phyloP scores from a whole-genome alignment of 2,797 vertebrate species.

The Gallinago stenura region DNA sequence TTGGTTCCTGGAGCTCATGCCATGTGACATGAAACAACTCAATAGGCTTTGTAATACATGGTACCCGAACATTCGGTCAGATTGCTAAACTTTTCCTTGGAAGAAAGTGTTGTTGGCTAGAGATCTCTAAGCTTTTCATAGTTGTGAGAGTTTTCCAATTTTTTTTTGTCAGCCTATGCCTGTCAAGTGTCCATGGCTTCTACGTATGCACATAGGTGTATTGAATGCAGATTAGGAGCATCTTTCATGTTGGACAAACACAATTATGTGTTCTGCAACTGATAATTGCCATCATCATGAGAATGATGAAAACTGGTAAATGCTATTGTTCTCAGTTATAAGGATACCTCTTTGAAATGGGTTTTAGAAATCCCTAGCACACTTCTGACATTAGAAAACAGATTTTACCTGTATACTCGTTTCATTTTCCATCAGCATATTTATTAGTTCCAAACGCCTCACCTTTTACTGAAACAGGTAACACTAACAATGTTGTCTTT shows the following conservation, averaged over 20 bases:
- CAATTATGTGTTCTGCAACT: not conserved
- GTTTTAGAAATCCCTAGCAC: not conserved
- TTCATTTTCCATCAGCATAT: not conserved
- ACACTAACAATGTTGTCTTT: constrained; percentile 10
- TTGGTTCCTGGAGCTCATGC: not conserved
- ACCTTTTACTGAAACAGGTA: not conserved
- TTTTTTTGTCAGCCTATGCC: not conserved
- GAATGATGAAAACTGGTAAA: not conserved
- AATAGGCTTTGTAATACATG: not conserved
- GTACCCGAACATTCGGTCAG: not conserved
- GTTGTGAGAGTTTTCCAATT: not conserved
- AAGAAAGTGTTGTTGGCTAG: not conserved
- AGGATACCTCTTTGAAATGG: not conserved
- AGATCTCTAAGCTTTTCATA: not conserved
- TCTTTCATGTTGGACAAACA: not conserved
- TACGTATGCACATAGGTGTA: not conserved
- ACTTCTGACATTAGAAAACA: not conserved
- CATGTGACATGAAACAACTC: rapidly evolving
- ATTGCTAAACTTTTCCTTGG: not conserved
- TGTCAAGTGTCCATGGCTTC: not conserved
- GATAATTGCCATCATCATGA: not conserved
- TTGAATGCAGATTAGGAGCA: not conserved
- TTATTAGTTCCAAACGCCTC: not conserved
- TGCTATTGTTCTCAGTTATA: not conserved
- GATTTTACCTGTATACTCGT: not conserved